Evolutionary conservation across 1,140 invertebrate species (phyloP), one percentile per base, ranked within the genome.

Genomic region (Geopemphigus sp.): DNA sequence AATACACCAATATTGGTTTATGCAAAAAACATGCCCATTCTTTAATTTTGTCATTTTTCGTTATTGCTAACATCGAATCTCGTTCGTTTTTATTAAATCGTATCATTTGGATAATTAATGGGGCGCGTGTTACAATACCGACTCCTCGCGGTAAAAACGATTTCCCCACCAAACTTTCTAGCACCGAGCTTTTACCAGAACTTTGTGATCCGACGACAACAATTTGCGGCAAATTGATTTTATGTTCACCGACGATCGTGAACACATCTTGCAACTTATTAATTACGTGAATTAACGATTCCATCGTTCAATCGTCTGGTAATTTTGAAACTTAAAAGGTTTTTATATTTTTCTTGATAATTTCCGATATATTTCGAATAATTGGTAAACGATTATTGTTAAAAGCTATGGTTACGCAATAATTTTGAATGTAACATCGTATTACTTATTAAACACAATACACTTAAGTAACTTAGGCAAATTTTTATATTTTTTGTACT

Each of bases 1-100:
- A 86, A 84, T 90, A 92, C 80, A 90, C 90, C 82, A 89, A 88
- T 1, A 90, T 90, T 83, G 91, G 90, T 81, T 87, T 87, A 84
- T 93, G 92, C 4, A 92, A 84, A 86, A 93, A 93, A 83, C 92
- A 90, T 19, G 89, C 92, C 88, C 90, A 92, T 85, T 91, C 91
- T 86, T 88, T 91, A 39, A 92, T 83, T 84, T 93, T 92, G 19
- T 95, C 86, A 57, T 94, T 85, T 61, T 56, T 61, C 85, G 91
- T 90, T 87, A 88, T 86, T 39, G 45, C 39, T 0, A 50, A 64
- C 59, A 68, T 74, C 15, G 73, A n/a, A 15, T 73, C 66, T 11
- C 54, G 32, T 10, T 80, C 63, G 32, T 80, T 47, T 50, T 81
- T 64, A 6, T 39, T 39, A 22, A 66, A 80, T n/a, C 66, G 54